Evolutionary conservation across 2,113 vertebrate species (phyloP).

Genomic region (Nothobranchius kuhntae): DNA sequence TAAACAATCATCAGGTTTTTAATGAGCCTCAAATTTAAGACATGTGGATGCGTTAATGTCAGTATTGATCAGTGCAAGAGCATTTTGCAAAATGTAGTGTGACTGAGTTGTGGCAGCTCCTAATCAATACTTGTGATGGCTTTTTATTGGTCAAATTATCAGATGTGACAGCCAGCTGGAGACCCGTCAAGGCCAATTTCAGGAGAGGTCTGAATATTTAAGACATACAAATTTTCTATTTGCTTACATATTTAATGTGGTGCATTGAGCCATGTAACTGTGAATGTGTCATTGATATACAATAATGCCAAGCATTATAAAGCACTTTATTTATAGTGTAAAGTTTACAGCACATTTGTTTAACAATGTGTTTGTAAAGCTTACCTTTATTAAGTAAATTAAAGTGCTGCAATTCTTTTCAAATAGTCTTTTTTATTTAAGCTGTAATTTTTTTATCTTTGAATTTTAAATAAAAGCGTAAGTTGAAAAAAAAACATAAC

Average conservation of each 20-base stretch:
- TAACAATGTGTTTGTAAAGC: not conserved
- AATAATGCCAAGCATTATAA: not conserved
- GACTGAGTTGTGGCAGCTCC: not conserved
- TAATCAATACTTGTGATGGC: constrained; percentile 13
- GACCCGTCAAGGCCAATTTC: constrained; percentile 12
- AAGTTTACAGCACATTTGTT: not conserved
- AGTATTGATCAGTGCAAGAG: not conserved
- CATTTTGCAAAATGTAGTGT: not conserved
- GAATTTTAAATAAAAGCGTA: too few relatives aligned
- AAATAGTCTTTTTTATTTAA: too few relatives aligned
- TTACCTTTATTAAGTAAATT: too few relatives aligned
- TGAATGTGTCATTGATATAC: not conserved
- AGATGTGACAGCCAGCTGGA: constrained; percentile 39
- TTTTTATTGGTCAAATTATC: constrained; percentile 12
- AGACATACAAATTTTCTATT: not conserved
- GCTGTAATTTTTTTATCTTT: too few relatives aligned
- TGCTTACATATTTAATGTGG: not conserved
- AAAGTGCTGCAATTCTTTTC: too few relatives aligned
- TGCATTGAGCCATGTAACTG: not conserved
- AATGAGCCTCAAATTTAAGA: not conserved
- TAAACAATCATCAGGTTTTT: not conserved
- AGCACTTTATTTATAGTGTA: not conserved
- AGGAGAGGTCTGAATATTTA: not conserved
- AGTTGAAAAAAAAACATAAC: too few relatives aligned
- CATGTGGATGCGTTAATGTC: not conserved